Evolutionary conservation across 2,888 invertebrate genomes (phyloP).

Genomic region (Plagiodera versicolora): DNA sequence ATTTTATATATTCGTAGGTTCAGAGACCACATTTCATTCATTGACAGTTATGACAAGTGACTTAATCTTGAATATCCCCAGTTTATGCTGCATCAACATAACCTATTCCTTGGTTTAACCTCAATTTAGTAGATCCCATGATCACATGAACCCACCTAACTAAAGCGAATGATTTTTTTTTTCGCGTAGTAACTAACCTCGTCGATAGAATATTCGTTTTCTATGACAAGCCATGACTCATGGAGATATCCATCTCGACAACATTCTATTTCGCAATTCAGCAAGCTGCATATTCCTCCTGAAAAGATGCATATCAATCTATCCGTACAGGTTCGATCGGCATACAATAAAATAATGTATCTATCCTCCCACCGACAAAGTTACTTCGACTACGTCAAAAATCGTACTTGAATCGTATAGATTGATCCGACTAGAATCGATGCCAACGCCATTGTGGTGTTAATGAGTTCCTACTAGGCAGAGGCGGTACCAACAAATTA

Average conservation of each 20-base stretch:
- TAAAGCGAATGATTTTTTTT: no score
- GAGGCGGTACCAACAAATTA: conserved; percentile 3
- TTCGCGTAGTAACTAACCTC: neutral
- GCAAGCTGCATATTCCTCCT: conserved; percentile 31
- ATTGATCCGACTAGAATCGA: conserved; percentile 36
- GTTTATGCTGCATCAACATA: no score
- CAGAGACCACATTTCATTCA: no score
- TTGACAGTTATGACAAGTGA: no score
- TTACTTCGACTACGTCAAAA: conserved; percentile 16
- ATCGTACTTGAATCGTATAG: conserved; percentile 31
- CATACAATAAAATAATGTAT: conserved; percentile 39
- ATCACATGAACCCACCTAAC: no score
- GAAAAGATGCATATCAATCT: conserved; percentile 36
- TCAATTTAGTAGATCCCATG: no score
- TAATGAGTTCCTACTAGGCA: conserved; percentile 31
- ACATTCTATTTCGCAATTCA: conserved; percentile 25
- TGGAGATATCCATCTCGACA: conserved; percentile 35
- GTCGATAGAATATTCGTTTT: conserved; percentile 26
- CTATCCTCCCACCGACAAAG: conserved; percentile 16
- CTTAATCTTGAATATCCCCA: no score
- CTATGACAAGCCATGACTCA: conserved; percentile 36
- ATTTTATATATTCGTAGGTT: no score
- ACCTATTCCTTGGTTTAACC: no score
- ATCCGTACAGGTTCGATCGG: conserved; percentile 37
- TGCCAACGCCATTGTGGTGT: conserved; percentile 33